These are phyloP conservation scores for Palythoa grandis DNA, from an alignment of 92 coral and sea anemone genomes.

Conservation along the genomic window DNA sequence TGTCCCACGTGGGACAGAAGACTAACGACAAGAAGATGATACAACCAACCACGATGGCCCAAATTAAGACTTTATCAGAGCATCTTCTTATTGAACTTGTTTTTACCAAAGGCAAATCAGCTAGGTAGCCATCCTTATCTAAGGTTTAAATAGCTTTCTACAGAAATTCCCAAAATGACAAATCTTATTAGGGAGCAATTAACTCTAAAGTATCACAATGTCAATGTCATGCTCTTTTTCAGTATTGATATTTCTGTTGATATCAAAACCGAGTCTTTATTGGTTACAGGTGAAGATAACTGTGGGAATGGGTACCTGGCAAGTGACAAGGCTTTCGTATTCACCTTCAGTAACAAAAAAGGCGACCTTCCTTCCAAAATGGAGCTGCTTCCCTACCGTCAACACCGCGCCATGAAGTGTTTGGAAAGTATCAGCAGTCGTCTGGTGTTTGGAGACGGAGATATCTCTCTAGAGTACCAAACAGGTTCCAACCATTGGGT, in stretches of 20 bases:
- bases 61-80: no score
- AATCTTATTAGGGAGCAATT: no score
- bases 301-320: not conserved
- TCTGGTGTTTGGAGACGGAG: slow-evolving; percentile 36
- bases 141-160: no score
- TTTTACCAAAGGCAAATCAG: no score
- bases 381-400: not conserved
- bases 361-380: not conserved
- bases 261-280: not conserved
- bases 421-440: not conserved
- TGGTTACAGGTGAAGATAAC: not conserved
- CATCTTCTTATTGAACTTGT: no score
- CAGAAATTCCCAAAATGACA: no score
- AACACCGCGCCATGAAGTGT: slow-evolving; percentile 34
- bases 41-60: no score
- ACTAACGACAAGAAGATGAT: no score
- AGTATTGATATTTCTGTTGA: not conserved
- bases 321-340: slow-evolving; percentile 37
- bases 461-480: not conserved
- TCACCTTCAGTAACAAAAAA: slow-evolving; percentile 19
- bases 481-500: not conserved
- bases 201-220: not conserved
- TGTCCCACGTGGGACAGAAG: no score
- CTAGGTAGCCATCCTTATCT: no score
- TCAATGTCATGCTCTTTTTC: not conserved